Evolutionary conservation across 2,888 invertebrate species (phyloP).

Genomic region (Metopia argyrocephala): DNA sequence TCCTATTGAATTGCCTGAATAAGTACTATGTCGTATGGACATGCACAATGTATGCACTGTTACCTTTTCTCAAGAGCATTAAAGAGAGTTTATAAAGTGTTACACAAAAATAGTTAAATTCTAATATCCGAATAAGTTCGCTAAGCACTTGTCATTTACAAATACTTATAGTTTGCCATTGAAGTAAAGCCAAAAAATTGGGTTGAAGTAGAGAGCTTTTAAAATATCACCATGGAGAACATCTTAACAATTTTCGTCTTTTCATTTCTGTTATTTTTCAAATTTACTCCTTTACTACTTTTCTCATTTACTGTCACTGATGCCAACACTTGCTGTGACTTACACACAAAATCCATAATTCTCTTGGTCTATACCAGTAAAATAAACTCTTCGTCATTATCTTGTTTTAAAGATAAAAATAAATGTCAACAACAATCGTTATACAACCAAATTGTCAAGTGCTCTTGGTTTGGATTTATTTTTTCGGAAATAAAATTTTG

Average conservation of each 20-base stretch:
- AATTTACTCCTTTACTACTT: not conserved
- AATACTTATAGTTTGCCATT: too few relatives aligned
- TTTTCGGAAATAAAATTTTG: too few relatives aligned
- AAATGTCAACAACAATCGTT: constrained; percentile 1
- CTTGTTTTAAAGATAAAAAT: not conserved
- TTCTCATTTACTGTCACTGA: not conserved
- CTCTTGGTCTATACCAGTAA: not conserved
- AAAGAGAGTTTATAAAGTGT: constrained; percentile 22
- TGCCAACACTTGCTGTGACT: constrained; percentile 1
- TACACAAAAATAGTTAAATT: constrained; percentile 12
- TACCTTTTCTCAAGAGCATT: constrained; percentile 7
- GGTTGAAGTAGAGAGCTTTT: not conserved
- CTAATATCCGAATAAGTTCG: not conserved
- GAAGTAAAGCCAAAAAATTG: too few relatives aligned
- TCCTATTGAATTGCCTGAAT: not conserved
- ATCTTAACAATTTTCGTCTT: not conserved
- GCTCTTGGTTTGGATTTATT: not conserved
- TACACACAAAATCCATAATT: not conserved
- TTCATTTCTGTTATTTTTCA: not conserved
- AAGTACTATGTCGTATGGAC: too few relatives aligned
- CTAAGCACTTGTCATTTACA: not conserved
- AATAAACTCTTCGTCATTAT: not conserved
- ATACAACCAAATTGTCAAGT: not conserved
- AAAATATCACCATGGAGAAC: not conserved
- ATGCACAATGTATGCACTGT: not conserved